These are phyloP conservation scores for Drosophila melanocephala DNA, from an alignment of 2,888 invertebrate species.

Conservation along the genomic window DNA sequence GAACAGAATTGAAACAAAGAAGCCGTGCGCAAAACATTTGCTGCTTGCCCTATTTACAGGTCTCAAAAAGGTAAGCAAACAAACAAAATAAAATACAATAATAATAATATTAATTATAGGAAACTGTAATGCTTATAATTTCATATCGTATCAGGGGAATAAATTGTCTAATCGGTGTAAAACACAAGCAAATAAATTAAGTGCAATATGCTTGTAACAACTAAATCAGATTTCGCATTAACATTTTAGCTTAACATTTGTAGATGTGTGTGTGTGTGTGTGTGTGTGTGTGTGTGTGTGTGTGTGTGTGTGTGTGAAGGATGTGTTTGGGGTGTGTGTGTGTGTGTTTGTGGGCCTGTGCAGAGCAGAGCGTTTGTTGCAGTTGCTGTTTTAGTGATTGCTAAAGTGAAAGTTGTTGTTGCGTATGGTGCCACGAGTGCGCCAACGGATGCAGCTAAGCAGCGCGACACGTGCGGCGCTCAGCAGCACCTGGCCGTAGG, in stretches of 20 bases:
- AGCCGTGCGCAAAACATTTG: constrained; percentile 24
- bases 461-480: constrained; percentile 69
- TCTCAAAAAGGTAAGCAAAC: constrained; percentile 12
- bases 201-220: constrained; percentile 55
- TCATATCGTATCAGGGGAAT: constrained; percentile 64
- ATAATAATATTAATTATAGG: constrained; percentile 20
- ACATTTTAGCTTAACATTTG: constrained; percentile 43
- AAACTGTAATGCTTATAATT: constrained; percentile 64
- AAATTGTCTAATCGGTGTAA: constrained; percentile 76
- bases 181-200: constrained; percentile 77
- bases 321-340: not conserved
- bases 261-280: constrained; percentile 10
- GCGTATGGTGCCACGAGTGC: constrained; percentile 75
- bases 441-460: constrained; percentile 77
- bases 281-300: constrained; percentile 14
- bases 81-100: constrained; percentile 8
- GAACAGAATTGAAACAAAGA: not conserved
- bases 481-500: constrained; percentile 68
- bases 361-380: constrained; percentile 42
- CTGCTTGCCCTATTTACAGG: constrained; percentile 50
- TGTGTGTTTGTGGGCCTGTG: constrained; percentile 22
- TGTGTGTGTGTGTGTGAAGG: not conserved
- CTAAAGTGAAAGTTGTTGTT: constrained; percentile 74
- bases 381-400: constrained; percentile 70
- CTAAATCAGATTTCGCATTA: constrained; percentile 65